Evolutionary conservation across 2,888 invertebrate species (phyloP), one percentile per base, ranked within the genome.

Genomic region (Lithophane semibrunnea): DNA sequence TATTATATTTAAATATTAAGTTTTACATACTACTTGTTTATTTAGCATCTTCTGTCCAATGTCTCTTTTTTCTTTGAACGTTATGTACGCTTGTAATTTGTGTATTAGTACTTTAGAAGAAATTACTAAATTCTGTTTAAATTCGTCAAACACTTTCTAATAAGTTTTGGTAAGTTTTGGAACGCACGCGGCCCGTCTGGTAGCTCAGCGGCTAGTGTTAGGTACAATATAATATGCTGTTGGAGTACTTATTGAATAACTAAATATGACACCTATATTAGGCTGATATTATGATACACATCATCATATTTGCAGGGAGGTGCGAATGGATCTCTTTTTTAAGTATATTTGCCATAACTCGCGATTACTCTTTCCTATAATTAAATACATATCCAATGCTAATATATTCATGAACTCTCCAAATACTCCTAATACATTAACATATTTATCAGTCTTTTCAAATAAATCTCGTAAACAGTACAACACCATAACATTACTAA

Each of bases 351-450:
- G 52, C 79, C 79, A 79, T 61, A 79, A 47, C 13, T 82, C 82
- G 18, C 79, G 16, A 61, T 79, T 79, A 9, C 44, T 49, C 37
- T 49, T 81, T 0, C 75, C 79, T 49, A 82, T 29, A 18, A 79
- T 82, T 0, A 79, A 82, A 66, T 79, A 79, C n/a, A 47, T 3
- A 75, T 82, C 79, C 24, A 79, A 66, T 13, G 65, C 79, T 42
- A 82, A 66, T 61, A 82, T 79, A 61, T 79, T 79, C 79, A 75
- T 82, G 13, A 81, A 82, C 29, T 79, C 79, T 3, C 79, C 82
- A 54, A 79, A 82, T 8, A 79, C 79, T 52, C 79, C 79, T 37
- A 79, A 24, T 0, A 82, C 77, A 52, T 79, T 82, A 4, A 79
- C 79, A 66, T 82, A 79, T 29, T 79, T 65, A 18, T 79, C 78